These are phyloP conservation scores for Calonectris borealis DNA, from an alignment of 2,113 vertebrate genomes.

Conservation along the genomic window DNA sequence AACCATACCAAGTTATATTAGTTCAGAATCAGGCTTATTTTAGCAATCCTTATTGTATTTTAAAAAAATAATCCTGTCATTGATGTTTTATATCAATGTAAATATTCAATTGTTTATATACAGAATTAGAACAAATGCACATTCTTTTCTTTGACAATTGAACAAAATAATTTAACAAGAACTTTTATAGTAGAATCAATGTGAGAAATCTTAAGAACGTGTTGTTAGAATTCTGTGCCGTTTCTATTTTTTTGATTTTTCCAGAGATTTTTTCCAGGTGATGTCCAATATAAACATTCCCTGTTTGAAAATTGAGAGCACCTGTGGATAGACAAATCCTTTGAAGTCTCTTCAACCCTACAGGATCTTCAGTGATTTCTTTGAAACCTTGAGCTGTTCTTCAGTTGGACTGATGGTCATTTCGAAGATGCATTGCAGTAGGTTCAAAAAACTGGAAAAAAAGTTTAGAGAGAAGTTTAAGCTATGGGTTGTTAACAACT, in stretches of 20 bases:
- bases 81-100: neutral
- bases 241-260: neutral
- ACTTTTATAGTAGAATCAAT: neutral
- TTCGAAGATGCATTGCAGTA: slow-evolving; percentile 62
- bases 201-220: neutral
- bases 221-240: neutral
- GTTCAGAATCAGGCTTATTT: neutral
- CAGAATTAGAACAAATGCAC: neutral
- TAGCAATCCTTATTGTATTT: neutral
- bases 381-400: neutral
- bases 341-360: neutral
- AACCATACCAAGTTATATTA: neutral
- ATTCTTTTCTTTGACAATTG: neutral
- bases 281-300: neutral
- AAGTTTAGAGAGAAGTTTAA: neutral
- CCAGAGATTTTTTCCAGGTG: neutral
- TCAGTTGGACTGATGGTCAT: slow-evolving; percentile 46
- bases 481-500: neutral
- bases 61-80: neutral
- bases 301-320: neutral
- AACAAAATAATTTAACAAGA: neutral
- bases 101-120: neutral
- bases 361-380: neutral
- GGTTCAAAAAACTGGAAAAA: slow-evolving; percentile 66
- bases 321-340: neutral